Evolutionary conservation across 2,888 invertebrate species (phyloP), one percentile per base, ranked within the genome.

Genomic region (Ormia ochracea): DNA sequence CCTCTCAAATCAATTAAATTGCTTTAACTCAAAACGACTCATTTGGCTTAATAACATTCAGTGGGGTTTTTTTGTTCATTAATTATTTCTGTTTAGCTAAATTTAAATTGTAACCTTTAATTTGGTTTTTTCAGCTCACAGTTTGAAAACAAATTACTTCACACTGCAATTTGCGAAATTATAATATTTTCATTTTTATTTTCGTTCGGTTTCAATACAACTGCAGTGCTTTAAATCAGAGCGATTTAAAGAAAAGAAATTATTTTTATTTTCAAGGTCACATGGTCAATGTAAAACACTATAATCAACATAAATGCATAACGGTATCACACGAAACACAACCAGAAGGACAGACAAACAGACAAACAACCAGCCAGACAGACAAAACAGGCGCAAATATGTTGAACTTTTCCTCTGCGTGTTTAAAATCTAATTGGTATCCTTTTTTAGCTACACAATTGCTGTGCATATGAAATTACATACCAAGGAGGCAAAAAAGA

Each of bases 301-400:
- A 76, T 80, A 80, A 76, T 80, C 76, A 80, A 73, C 80, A 80
- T 80, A 76, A 80, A 80, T 80, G 50, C 80, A 80, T 76, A 80
- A 80, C 80, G 80, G 80, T 80, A 56, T 14, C 59, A 19, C 14
- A 19, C 5, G 10, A 56, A 33, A 56, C 21, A 28, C 17, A 50
- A 52, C 17, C 43, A 17, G 41, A 19, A 14, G 19, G 19, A 33
- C 10, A 17, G 6, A 23, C 41, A 21, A 5, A 26, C 43, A n/a
- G 31, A 38, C 31, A 14, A 10, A 19, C 6, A 5, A n/a, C 36
- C 23, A n/a, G 31, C 23, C 14, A 38, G 28, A 41, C 19, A 33
- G 4, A 23, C 43, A 21, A 50, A 33, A 43, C 6, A 43, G 52
- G 43, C 43, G 54, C 23, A 48, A 41, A 41, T n/a, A 38, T 61